A percentile compares a stretch with the other conserved stretches of the same genome.
phyloP scores from a whole-genome alignment of 2,797 vertebrate species.

The Pogoniulus pusillus region DNA sequence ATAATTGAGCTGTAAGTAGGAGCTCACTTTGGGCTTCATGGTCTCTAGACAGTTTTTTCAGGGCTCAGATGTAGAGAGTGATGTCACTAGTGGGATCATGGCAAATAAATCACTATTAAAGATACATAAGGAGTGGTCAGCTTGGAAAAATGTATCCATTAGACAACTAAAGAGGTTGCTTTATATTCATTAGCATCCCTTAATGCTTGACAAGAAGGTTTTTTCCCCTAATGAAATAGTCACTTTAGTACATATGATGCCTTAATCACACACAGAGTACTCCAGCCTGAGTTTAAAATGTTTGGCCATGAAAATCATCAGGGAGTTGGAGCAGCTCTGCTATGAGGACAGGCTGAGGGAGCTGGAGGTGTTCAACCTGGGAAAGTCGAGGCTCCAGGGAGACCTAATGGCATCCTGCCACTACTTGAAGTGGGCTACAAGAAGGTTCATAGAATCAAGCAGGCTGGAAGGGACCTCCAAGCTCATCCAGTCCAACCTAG shows the following conservation, averaged over 20 bases:
- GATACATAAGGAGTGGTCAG: background rate
- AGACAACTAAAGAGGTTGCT: conserved; percentile 35
- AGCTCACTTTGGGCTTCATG: conserved; percentile 37
- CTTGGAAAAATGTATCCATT: conserved; percentile 30
- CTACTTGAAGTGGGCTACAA: no score
- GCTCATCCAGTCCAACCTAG: no score
- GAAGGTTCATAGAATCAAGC: no score
- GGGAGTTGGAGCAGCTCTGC: no score
- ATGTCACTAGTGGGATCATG: conserved; percentile 24
- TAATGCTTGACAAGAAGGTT: background rate
- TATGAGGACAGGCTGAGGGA: no score
- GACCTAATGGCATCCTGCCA: no score
- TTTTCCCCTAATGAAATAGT: background rate
- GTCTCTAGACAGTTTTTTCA: conserved; percentile 44
- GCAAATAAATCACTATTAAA: conserved; percentile 67
- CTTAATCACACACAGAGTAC: background rate
- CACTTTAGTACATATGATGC: background rate
- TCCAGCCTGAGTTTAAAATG: background rate
- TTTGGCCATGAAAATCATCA: no score
- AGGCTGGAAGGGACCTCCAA: no score
- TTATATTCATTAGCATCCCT: conserved; percentile 45
- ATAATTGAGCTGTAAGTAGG: conserved; percentile 55
- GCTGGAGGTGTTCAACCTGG: no score
- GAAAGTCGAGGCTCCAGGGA: no score
- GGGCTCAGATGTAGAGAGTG: background rate